Percentiles rank a stretch among this genome's conserved stretches.
Evolutionary conservation across 2,888 invertebrate genomes (phyloP).

Genomic region (Nomada fucata): DNA sequence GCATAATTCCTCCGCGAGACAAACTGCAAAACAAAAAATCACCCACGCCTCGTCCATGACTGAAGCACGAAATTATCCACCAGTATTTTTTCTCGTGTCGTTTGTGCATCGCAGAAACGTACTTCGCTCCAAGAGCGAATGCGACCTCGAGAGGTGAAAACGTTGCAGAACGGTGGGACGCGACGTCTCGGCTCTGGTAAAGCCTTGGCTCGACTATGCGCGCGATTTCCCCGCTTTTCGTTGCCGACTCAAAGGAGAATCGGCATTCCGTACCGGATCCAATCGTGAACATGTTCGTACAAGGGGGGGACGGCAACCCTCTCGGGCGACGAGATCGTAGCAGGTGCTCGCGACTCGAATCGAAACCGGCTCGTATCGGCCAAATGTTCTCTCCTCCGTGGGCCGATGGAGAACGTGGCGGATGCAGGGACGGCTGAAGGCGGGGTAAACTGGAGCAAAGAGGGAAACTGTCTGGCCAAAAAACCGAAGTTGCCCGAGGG

Average conservation of each 20-base stretch:
- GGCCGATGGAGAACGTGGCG: background rate
- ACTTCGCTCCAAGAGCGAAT: background rate
- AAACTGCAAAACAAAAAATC: background rate
- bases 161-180: background rate
- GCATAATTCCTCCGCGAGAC: too few relatives aligned
- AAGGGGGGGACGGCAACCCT: constrained; percentile 7
- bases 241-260: constrained; percentile 11
- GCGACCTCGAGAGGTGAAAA: constrained; percentile 1
- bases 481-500: constrained; percentile 9
- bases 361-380: constrained; percentile 45
- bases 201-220: constrained; percentile 35
- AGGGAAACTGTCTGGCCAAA: constrained; percentile 48
- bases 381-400: constrained; percentile 17
- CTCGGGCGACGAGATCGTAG: constrained; percentile 19
- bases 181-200: constrained; percentile 43
- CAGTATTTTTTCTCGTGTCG: constrained; percentile 18
- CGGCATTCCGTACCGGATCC: constrained; percentile 15
- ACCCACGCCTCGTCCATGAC: constrained; percentile 4
- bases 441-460: constrained; percentile 44
- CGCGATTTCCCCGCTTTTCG: constrained; percentile 28
- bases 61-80: constrained; percentile 34
- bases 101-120: too few relatives aligned
- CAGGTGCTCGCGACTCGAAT: constrained; percentile 39
- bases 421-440: constrained; percentile 1
- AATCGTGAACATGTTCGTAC: constrained; percentile 20